phyloP scores from a whole-genome alignment of 1,140 invertebrate species.

The Araneus ventricosus region DNA sequence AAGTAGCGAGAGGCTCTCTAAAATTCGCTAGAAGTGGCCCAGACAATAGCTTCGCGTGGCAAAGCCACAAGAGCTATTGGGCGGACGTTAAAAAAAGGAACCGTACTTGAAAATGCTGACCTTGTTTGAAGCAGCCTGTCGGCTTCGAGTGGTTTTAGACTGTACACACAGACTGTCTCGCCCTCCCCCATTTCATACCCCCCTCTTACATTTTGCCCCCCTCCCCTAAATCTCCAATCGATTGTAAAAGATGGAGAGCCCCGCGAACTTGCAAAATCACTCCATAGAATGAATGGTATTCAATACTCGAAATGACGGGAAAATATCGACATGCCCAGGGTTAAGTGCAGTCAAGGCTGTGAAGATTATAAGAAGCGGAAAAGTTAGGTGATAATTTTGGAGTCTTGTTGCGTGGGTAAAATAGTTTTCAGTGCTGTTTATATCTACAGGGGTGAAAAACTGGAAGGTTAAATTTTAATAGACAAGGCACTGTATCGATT shows the following conservation, averaged over 20 bases:
- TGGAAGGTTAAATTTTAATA: no score
- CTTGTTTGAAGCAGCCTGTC: conserved; percentile 65
- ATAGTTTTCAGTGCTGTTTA: no score
- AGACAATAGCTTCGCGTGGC: conserved; percentile 69
- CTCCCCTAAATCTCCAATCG: background rate
- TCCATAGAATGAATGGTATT: background rate
- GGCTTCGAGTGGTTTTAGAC: conserved; percentile 63
- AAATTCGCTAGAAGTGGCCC: conserved; percentile 27
- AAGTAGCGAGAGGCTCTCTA: background rate
- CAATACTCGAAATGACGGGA: background rate
- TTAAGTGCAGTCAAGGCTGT: conserved; percentile 13
- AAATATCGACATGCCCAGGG: background rate
- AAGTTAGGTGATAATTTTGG: background rate
- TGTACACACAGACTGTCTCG: background rate
- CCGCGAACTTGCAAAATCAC: background rate
- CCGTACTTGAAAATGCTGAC: conserved; percentile 60
- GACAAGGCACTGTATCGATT: no score
- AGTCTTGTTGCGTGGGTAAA: no score
- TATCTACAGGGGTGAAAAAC: no score
- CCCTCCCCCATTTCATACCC: background rate
- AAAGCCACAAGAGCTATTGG: background rate
- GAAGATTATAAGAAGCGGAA: background rate
- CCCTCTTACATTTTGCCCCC: background rate
- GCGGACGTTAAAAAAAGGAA: conserved; percentile 42
- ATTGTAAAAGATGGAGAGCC: background rate